Conservation (phyloP, 2,113 vertebrate species). For the Esox niger region DNA sequence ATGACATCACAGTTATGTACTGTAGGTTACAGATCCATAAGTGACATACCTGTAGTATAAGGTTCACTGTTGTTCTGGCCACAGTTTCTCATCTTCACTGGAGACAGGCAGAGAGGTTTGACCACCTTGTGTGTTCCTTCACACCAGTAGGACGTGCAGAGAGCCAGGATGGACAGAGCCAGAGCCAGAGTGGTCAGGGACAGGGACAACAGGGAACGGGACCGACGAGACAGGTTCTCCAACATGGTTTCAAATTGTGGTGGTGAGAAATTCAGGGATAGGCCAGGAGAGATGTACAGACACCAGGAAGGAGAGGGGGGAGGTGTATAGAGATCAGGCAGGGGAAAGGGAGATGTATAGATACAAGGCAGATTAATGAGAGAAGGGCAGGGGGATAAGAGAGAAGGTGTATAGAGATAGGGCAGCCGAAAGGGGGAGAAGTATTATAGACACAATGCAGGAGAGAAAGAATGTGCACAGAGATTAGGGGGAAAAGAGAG, state of each 20-base stretch:
- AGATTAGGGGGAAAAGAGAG: background rate
- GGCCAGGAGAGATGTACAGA: conserved; percentile 38
- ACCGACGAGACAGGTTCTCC: conserved; percentile 69
- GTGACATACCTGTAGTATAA: conserved; percentile 65
- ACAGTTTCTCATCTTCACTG: conserved; percentile 80
- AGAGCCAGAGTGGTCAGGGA: conserved; percentile 76
- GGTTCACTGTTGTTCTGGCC: conserved; percentile 72
- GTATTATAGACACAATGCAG: conserved; percentile 30
- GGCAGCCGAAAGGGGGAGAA: too few species aligned
- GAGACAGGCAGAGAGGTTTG: conserved; percentile 80
- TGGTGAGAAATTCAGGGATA: conserved; percentile 1
- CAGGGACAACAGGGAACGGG: conserved; percentile 77
- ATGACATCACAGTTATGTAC: background rate
- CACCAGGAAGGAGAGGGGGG: background rate
- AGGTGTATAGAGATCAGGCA: conserved; percentile 11
- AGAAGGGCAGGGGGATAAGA: too few species aligned
- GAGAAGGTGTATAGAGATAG: conserved; percentile 36
- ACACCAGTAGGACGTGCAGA: conserved; percentile 83
- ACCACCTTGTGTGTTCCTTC: conserved; percentile 84
- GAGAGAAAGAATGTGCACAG: background rate
- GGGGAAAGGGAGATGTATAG: background rate
- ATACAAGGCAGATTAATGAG: conserved; percentile 25
- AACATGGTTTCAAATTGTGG: conserved; percentile 57
- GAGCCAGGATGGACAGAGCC: conserved; percentile 76
- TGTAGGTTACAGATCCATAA: too few species aligned